Base-by-base conservation (phyloP, 2,113 vertebrate genomes). In the Hippoglossus stenolepis region DNA sequence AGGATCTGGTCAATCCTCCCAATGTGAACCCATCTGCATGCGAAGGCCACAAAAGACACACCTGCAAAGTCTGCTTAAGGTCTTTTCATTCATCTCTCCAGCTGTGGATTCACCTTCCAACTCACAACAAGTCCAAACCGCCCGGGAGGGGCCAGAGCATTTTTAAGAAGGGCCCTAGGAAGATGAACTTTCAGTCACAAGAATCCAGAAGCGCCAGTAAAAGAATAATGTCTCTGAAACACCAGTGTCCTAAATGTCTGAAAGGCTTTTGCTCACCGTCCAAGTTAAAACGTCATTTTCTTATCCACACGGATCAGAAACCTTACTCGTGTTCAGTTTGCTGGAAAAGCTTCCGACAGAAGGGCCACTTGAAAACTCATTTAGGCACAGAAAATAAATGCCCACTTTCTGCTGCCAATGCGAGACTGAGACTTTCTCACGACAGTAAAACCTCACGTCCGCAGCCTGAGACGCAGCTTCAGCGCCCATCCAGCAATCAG, bases 201-300 rank as follows among this genome's bases (percentile, higher is more conserved):
- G 21, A 65, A 5, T 2, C 26, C 14, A 56, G 7, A 12, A 59
- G 13, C 28, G 58, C 49, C 38, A 14, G 26, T 6, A 49, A 18
- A 43, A 21, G 40, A n/a, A 43, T 40, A 65, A 21, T 38, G 2
- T 26, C 75, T 38, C 20, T 28, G 5, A 77, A 57, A 26, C 75
- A 85, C 51, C 56, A 67, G 35, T 85, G 77, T 70, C 63, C 68
- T 4, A 73, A 70, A 49, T 88, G 77, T 61, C 57, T 66, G 12
- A 79, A 87, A 81, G 60, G 9, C 23, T 86, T 85, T 47, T 79
- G 67, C 23, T 72, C 86, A 14, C 86, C 80, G 15, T 85, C 83
- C 64, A 88, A 79, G 65, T 58, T 81, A 28, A 53, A 60, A 40
- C 54, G 69, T 21, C 83, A 85, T 75, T 70, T 79, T 59, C 67